Evolutionary conservation across 2,797 vertebrate species (phyloP).

Genomic region (Myotis daubentonii): DNA sequence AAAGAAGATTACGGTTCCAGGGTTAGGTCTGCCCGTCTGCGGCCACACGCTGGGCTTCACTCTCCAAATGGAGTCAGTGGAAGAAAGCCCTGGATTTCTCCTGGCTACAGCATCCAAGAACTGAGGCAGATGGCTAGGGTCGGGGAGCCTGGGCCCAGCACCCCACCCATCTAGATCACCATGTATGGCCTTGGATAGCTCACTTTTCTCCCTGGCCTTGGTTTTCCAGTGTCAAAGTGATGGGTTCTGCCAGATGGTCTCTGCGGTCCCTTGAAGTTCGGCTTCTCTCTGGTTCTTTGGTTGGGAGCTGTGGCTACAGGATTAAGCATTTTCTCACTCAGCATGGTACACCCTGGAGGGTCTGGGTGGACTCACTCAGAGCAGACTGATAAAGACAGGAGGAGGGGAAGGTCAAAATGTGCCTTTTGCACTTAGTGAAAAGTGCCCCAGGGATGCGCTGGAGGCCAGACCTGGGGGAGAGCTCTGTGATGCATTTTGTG

Average conservation of each 20-base stretch:
- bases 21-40: not conserved
- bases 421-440: not conserved
- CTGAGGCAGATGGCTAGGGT: not conserved
- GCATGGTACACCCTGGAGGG: not conserved
- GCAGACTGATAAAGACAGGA: not conserved
- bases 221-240: not conserved
- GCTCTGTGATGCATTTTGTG: not conserved
- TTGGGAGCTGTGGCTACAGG: not conserved
- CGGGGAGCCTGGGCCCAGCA: not conserved
- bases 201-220: not conserved
- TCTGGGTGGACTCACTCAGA: not conserved
- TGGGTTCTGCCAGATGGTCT: not conserved
- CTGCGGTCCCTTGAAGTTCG: not conserved
- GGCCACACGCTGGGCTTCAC: not conserved
- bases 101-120: not conserved
- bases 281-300: not conserved
- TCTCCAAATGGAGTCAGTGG: not conserved
- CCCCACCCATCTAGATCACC: not conserved
- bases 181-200: accelerated
- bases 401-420: not conserved
- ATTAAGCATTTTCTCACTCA: not conserved
- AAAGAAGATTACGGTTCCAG: not conserved
- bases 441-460: not conserved
- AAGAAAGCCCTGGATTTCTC: not conserved
- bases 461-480: not conserved